Conservation (phyloP, 2,797 vertebrate genomes). For the Ataeniobius toweri region DNA sequence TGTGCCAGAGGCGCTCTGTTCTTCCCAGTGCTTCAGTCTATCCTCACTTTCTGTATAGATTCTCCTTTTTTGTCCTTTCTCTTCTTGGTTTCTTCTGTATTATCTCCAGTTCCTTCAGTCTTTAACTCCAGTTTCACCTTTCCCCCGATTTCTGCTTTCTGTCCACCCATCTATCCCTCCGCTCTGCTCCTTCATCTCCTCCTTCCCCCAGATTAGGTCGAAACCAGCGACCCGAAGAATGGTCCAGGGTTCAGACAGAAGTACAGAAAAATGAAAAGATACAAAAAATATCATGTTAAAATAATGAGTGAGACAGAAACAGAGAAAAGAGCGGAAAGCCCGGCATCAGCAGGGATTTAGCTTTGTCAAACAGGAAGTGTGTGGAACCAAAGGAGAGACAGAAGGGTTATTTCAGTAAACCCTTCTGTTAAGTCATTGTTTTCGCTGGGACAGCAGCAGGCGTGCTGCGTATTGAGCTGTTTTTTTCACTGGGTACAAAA, state of each 20-base stretch:
- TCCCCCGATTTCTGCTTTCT: conserved; percentile 49
- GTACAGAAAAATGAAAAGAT: conserved; percentile 34
- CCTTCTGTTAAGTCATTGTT: conserved; percentile 79
- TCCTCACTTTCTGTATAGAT: conserved; percentile 31
- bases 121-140: conserved; percentile 59
- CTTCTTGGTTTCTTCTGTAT: conserved; percentile 36
- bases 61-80: conserved; percentile 18
- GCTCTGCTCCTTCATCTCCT: conserved; percentile 40
- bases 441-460: conserved; percentile 58
- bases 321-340: conserved; percentile 72
- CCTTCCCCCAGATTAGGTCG: conserved; percentile 40
- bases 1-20: conserved; percentile 36
- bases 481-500: conserved; percentile 41
- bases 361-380: conserved; percentile 81
- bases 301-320: conserved; percentile 42
- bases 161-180: conserved; percentile 44
- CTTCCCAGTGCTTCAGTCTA: conserved; percentile 26
- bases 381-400: conserved; percentile 73
- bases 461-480: conserved; percentile 39
- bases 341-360: conserved; percentile 78
- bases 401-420: conserved; percentile 76
- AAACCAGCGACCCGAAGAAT: conserved; percentile 62
- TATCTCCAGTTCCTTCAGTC: conserved; percentile 41
- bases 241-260: conserved; percentile 48
- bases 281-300: conserved; percentile 23